Evolutionary conservation across 2,113 vertebrate species (phyloP).

Genomic region (Rhabdomys dilectus): DNA sequence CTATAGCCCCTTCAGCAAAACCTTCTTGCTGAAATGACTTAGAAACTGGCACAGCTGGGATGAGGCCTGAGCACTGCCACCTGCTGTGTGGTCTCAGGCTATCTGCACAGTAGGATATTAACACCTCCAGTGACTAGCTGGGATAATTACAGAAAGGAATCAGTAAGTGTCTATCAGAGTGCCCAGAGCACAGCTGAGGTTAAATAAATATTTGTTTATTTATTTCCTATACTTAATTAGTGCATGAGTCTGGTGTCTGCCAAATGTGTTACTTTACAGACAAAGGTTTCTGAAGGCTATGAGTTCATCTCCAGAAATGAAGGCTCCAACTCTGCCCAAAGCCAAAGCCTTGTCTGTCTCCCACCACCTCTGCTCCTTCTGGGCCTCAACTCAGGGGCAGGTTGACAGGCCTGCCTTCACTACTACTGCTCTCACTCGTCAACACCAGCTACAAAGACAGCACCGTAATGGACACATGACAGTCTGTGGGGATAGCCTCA

Average conservation of each 20-base stretch:
- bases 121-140: not conserved
- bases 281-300: not conserved
- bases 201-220: conserved; percentile 26
- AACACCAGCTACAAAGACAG: not conserved
- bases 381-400: fast-evolving
- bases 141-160: conserved; percentile 23
- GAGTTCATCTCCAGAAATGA: not conserved
- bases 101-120: not conserved
- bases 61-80: not conserved
- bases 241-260: not conserved
- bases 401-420: not conserved
- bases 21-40: not conserved
- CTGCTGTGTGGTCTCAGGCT: not conserved
- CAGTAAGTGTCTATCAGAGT: conserved; percentile 8
- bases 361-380: not conserved
- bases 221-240: conserved; percentile 44
- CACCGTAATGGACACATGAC: not conserved
- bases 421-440: not conserved
- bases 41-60: not conserved
- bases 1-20: not conserved
- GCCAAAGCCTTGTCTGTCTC: fast-evolving
- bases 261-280: not conserved
- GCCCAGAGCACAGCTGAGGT: not conserved
- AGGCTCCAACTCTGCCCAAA: not conserved
- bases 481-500: not conserved